Conservation (phyloP, 2,888 invertebrate species). For the Pristionchus mayeri region DNA sequence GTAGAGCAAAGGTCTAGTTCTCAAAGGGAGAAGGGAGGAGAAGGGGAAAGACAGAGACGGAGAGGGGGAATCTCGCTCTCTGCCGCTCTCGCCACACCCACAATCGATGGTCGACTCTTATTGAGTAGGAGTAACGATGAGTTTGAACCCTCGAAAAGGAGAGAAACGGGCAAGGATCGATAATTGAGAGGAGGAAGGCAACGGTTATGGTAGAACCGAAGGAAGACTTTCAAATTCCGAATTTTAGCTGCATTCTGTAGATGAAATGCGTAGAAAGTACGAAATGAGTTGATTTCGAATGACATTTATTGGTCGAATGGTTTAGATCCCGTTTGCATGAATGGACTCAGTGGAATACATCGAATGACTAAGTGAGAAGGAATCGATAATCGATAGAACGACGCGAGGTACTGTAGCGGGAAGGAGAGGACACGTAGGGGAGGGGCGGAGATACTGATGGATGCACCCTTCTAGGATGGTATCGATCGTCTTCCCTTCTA, state of each 20-base stretch:
- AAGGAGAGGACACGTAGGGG: not conserved
- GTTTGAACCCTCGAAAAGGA: not conserved
- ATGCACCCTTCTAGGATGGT: constrained; percentile 31
- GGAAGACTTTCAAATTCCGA: too few species aligned
- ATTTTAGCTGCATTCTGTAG: not conserved
- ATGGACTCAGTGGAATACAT: constrained; percentile 28
- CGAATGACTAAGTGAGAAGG: constrained; percentile 38
- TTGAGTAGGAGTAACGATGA: constrained; percentile 31
- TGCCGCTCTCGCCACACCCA: constrained; percentile 21
- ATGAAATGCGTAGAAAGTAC: not conserved
- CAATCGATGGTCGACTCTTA: constrained; percentile 33
- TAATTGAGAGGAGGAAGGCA: not conserved
- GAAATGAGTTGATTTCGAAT: constrained; percentile 26
- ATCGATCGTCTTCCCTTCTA: not conserved
- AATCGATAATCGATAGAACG: constrained; percentile 19
- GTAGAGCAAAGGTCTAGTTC: constrained; percentile 36
- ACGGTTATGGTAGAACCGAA: not conserved
- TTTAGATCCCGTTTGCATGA: constrained; percentile 13
- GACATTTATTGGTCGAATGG: constrained; percentile 38
- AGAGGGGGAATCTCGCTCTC: constrained; percentile 16
- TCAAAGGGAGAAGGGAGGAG: constrained; percentile 13
- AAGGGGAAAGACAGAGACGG: not conserved
- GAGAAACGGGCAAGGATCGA: not conserved
- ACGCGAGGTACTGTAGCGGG: not conserved
- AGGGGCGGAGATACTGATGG: not conserved